Percentiles rank a stretch among this genome's conserved stretches.
These are phyloP conservation scores for Gadus chalcogrammus DNA, from an alignment of 2,113 vertebrate genomes.

Conservation along the genomic window DNA sequence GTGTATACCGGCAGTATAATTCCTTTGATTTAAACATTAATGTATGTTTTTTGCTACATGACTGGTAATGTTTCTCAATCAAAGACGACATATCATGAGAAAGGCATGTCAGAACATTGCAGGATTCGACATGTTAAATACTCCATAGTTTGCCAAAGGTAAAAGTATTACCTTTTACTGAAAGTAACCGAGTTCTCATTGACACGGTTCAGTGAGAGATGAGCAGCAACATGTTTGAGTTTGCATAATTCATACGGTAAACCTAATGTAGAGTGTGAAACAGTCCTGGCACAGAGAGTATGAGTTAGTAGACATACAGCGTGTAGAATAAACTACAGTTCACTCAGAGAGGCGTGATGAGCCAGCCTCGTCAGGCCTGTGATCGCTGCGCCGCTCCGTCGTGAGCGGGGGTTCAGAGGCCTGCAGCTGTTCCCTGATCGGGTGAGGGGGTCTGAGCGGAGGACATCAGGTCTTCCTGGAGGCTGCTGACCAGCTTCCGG, in stretches of 20 bases:
- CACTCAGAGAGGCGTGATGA: neutral
- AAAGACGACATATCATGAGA: too few relatives aligned
- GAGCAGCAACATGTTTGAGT: too few relatives aligned
- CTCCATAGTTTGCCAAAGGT: too few relatives aligned
- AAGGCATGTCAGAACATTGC: too few relatives aligned
- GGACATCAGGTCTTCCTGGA: neutral
- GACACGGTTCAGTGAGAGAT: too few relatives aligned
- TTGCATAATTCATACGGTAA: neutral
- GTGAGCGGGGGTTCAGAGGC: neutral
- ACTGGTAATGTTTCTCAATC: too few relatives aligned
- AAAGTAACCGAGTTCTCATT: too few relatives aligned
- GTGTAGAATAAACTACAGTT: neutral
- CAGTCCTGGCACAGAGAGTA: slow-evolving; percentile 12
- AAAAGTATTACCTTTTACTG: too few relatives aligned
- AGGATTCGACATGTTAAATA: too few relatives aligned
- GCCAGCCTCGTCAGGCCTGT: neutral
- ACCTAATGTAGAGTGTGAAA: neutral
- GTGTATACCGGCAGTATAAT: too few relatives aligned
- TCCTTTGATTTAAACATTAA: too few relatives aligned
- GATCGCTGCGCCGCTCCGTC: slow-evolving; percentile 35
- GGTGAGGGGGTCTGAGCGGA: neutral
- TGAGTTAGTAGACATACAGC: neutral
- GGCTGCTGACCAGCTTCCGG: slow-evolving; percentile 9
- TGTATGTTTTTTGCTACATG: too few relatives aligned
- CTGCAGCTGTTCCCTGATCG: slow-evolving; percentile 18